A percentile compares a stretch with the other conserved stretches of the same genome.
Evolutionary conservation across 1,140 invertebrate species (phyloP).

Genomic region (Metaphire vulgaris): DNA sequence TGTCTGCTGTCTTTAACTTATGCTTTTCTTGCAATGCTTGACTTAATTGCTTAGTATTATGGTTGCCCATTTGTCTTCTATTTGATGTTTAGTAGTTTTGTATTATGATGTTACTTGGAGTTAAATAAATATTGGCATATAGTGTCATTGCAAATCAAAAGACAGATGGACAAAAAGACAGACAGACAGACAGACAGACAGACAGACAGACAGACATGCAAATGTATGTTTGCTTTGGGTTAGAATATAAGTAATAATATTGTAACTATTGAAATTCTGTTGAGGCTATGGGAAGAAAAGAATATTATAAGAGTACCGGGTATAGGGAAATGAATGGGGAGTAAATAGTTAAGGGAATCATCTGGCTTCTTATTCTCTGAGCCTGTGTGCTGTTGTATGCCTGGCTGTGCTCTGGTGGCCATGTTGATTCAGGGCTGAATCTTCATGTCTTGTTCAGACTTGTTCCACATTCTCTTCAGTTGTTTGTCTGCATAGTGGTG

Average conservation of each 20-base stretch:
- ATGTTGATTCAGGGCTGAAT: too few relatives aligned
- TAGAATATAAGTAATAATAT: neutral
- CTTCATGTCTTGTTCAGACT: too few relatives aligned
- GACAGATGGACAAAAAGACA: neutral
- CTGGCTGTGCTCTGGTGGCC: too few relatives aligned
- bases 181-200: neutral
- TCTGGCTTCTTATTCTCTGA: neutral
- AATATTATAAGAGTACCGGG: neutral
- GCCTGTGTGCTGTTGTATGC: too few relatives aligned
- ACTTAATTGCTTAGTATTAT: neutral
- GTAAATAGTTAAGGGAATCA: neutral
- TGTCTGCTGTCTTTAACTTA: too few relatives aligned
- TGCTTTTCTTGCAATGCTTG: too few relatives aligned
- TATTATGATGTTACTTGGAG: too few relatives aligned
- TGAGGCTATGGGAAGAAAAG: neutral
- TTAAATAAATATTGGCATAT: neutral
- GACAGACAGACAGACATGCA: neutral
- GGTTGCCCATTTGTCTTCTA: neutral
- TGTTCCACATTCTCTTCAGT: too few relatives aligned
- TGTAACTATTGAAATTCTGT: neutral
- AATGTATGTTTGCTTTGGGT: neutral
- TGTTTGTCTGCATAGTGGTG: too few relatives aligned
- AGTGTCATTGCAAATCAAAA: neutral
- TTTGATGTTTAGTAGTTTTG: too few relatives aligned
- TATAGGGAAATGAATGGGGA: neutral